Percentiles rank a stretch among this genome's conserved stretches.
These are phyloP conservation scores for Ganaspis sp. DNA, from an alignment of 1,140 invertebrate species.

Conservation along the genomic window DNA sequence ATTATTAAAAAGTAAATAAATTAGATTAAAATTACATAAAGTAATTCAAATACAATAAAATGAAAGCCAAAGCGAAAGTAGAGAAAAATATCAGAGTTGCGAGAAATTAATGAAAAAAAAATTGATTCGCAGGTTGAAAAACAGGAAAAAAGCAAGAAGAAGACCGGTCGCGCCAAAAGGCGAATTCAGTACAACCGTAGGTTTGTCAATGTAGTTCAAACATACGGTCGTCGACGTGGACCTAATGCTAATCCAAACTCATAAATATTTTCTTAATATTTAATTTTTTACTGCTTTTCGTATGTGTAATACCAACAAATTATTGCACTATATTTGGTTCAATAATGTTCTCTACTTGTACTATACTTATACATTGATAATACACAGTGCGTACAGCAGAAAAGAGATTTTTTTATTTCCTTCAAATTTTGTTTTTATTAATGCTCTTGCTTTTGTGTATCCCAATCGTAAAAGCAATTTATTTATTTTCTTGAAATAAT, in stretches of 20 bases:
- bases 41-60: no score
- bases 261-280: conserved; percentile 55
- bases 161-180: conserved; percentile 98
- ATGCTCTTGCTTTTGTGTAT: no score
- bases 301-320: conserved; percentile 53
- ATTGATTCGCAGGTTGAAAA: conserved; percentile 87
- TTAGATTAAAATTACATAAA: no score
- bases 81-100: neutral
- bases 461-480: no score
- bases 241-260: conserved; percentile 94
- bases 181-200: conserved; percentile 99
- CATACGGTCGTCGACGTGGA: conserved; percentile 95
- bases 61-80: neutral
- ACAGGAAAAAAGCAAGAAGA: conserved; percentile 99
- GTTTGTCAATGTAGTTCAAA: conserved; percentile 97
- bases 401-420: neutral
- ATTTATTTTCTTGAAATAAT: no score
- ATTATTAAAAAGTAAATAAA: no score
- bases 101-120: conserved; percentile 27
- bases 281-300: conserved; percentile 47
- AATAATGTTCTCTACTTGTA: no score
- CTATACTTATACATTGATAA: no score
- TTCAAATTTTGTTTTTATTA: neutral
- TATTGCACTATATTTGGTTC: conserved; percentile 39
- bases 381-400: conserved; percentile 40